phyloP scores from a whole-genome alignment of 2,113 vertebrate species.

The Typhlomys cinereus region DNA sequence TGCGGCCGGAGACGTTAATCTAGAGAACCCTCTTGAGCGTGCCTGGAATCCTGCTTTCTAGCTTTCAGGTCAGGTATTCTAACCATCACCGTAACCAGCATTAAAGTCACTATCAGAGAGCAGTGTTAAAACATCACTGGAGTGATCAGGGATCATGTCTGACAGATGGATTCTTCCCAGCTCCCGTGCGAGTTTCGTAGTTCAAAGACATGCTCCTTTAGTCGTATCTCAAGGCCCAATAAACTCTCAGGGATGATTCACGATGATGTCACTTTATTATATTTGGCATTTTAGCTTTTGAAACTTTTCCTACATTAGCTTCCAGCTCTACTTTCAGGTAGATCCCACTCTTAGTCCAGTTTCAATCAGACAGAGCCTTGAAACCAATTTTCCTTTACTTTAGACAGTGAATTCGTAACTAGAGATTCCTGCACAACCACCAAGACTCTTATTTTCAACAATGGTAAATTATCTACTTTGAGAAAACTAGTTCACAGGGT shows the following conservation, averaged over 20 bases:
- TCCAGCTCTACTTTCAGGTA: not conserved
- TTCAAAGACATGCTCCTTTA: not conserved
- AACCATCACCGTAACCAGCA: too few species aligned
- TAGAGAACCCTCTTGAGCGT: too few species aligned
- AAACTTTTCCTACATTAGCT: not conserved
- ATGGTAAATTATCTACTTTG: not conserved
- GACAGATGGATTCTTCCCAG: not conserved
- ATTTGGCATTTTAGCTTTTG: not conserved
- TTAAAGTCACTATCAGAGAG: not conserved
- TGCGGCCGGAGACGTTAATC: too few species aligned
- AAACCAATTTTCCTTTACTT: slow-evolving; percentile 16
- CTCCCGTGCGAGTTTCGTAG: not conserved
- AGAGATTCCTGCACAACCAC: not conserved
- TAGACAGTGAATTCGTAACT: not conserved
- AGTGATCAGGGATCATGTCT: not conserved
- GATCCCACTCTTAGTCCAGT: not conserved
- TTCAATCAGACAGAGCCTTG: not conserved
- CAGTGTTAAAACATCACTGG: not conserved
- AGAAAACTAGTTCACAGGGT: not conserved
- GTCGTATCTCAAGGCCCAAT: not conserved
- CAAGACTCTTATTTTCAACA: not conserved
- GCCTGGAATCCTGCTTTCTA: too few species aligned
- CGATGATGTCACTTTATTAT: not conserved
- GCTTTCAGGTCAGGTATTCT: too few species aligned
- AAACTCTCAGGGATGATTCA: not conserved